Percentiles rank a stretch among this genome's conserved stretches.
Evolutionary conservation across 1,140 invertebrate species (phyloP).

Genomic region (Aphis gossypii): DNA sequence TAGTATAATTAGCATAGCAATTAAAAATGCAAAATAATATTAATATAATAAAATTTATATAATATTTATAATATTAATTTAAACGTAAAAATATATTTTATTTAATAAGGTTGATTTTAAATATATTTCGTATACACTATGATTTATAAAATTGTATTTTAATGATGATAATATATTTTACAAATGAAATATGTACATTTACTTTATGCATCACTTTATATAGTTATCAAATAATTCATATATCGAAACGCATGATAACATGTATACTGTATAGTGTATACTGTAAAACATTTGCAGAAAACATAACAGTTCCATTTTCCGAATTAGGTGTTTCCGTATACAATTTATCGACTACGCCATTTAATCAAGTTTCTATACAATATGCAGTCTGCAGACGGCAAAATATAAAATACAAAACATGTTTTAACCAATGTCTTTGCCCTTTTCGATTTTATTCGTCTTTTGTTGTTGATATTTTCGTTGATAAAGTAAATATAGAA

Average conservation of each 20-base stretch:
- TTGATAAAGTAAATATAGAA: neutral
- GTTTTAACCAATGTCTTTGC: neutral
- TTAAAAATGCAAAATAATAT: too few relatives aligned
- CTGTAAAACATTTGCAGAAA: neutral
- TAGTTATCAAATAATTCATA: neutral
- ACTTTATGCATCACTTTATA: neutral
- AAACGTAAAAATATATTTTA: neutral
- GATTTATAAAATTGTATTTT: neutral
- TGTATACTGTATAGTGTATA: neutral
- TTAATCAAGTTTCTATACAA: constrained; percentile 13
- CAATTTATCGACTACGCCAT: constrained; percentile 1
- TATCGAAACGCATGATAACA: neutral
- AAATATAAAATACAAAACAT: constrained; percentile 15
- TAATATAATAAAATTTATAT: too few relatives aligned
- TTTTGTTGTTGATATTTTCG: neutral
- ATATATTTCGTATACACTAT: neutral
- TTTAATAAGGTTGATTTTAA: neutral
- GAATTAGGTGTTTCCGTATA: neutral
- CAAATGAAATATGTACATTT: neutral
- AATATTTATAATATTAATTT: neutral
- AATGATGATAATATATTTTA: neutral
- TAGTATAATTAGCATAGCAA: too few relatives aligned
- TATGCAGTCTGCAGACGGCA: neutral
- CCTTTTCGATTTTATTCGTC: constrained; percentile 4
- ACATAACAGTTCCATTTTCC: constrained; percentile 40